A percentile compares a stretch with the other conserved stretches of the same genome.
phyloP scores from a whole-genome alignment of 2,797 vertebrate species.

The Macropodus opercularis region DNA sequence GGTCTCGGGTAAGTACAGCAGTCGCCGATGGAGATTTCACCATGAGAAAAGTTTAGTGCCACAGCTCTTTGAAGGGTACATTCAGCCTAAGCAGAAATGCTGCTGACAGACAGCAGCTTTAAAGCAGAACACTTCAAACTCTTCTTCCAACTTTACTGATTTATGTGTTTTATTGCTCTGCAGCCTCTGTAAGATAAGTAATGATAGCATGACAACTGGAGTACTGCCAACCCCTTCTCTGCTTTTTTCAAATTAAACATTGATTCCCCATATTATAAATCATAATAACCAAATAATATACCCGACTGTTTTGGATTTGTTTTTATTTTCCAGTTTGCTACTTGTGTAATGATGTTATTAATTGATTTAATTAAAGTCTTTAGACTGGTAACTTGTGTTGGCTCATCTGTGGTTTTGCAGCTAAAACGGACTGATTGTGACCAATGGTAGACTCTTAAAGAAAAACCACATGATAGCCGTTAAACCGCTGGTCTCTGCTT shows the following conservation, averaged over 20 bases:
- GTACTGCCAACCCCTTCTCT: conserved; percentile 25
- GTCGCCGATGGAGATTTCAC: conserved; percentile 6
- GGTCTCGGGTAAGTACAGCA: conserved; percentile 88
- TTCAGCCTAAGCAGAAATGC: conserved; percentile 12
- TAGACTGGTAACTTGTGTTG: conserved; percentile 23
- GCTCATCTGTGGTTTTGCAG: conserved; percentile 36
- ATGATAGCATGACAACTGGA: conserved; percentile 33
- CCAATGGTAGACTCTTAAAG: conserved; percentile 14
- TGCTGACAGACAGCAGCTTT: conserved; percentile 8
- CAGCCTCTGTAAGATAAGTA: conserved; percentile 30
- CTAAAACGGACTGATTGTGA: conserved; percentile 34
- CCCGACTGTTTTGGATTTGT: conserved; percentile 29
- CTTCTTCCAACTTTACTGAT: conserved; percentile 19
- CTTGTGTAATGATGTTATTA: conserved; percentile 53
- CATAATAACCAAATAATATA: conserved; percentile 33
- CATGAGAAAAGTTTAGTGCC: conserved; percentile 37
- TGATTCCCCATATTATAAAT: conserved; percentile 53
- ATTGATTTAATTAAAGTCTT: conserved; percentile 60
- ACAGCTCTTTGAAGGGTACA: conserved; percentile 13
- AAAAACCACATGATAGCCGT: conserved; percentile 3
- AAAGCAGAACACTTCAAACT: conserved; percentile 14
- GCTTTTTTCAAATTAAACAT: conserved; percentile 48
- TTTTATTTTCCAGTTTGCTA: conserved; percentile 54
- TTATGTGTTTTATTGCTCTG: conserved; percentile 23
- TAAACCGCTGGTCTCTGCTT: conserved; percentile 3